Evolutionary conservation across 2,797 vertebrate species (phyloP).

Genomic region (Epinephelus awoara): DNA sequence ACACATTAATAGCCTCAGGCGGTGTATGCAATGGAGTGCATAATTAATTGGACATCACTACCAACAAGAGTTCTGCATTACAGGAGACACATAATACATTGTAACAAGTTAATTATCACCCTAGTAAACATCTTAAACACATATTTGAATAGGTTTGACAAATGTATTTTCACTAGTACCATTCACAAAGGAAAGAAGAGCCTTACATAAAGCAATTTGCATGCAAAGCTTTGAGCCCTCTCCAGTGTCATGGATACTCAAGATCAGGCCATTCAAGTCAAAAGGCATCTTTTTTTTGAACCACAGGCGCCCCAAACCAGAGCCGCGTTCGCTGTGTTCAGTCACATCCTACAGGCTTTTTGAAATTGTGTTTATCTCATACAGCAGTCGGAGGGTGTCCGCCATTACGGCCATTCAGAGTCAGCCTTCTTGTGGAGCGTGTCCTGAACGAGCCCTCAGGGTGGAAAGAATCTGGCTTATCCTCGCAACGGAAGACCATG

Average conservation of each 20-base stretch:
- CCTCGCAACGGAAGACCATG: conserved; percentile 92
- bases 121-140: conserved; percentile 61
- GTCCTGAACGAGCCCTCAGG: conserved; percentile 91
- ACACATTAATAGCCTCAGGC: conserved; percentile 27
- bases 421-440: conserved; percentile 85
- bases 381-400: conserved; percentile 89
- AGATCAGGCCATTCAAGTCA: conserved; percentile 58
- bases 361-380: conserved; percentile 64
- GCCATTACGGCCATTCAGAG: conserved; percentile 85
- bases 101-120: conserved; percentile 57
- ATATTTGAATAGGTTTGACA: conserved; percentile 56
- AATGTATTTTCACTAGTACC: conserved; percentile 62
- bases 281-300: conserved; percentile 56
- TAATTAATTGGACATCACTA: conserved; percentile 41
- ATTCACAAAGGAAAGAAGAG: conserved; percentile 62
- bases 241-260: conserved; percentile 43
- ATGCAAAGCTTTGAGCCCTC: conserved; percentile 73
- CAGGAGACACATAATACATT: conserved; percentile 57
- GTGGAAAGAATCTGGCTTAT: conserved; percentile 90
- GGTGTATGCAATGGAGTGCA: conserved; percentile 11
- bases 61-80: conserved; percentile 47
- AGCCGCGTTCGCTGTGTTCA: conserved; percentile 26
- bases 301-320: conserved; percentile 38
- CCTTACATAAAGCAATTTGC: conserved; percentile 61
- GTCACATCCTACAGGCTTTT: conserved; percentile 33